phyloP scores from a whole-genome alignment of 2,113 vertebrate genomes.

The Pseudopodoces humilis region DNA sequence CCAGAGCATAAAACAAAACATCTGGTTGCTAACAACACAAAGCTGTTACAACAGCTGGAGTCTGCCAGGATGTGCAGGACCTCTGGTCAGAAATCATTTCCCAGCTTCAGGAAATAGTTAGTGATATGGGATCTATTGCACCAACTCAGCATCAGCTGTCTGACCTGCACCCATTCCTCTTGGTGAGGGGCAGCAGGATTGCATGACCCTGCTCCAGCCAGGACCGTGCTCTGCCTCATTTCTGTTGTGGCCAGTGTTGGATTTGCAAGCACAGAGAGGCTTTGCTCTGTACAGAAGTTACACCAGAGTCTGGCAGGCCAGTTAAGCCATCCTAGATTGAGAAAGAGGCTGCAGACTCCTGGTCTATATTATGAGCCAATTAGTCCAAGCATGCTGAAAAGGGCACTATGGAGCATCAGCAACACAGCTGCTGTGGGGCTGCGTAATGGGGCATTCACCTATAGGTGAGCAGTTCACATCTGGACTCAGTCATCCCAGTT shows the following conservation, averaged over 20 bases:
- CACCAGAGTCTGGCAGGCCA: neutral
- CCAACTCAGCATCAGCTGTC: neutral
- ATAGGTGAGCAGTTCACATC: neutral
- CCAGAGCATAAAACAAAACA: conserved; percentile 33
- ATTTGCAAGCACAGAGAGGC: neutral
- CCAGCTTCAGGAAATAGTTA: conserved; percentile 5
- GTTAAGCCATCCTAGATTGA: neutral
- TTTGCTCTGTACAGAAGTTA: neutral
- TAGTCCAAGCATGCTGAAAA: neutral
- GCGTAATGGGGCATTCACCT: neutral
- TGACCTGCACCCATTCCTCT: neutral
- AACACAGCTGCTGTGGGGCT: neutral
- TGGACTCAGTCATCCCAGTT: neutral
- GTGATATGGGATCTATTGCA: neutral
- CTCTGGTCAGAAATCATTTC: neutral
- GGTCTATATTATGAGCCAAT: neutral
- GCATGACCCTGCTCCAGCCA: rapidly evolving
- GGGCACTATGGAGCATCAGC: neutral
- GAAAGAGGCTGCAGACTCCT: neutral
- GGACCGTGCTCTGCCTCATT: rapidly evolving
- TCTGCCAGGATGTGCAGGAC: neutral
- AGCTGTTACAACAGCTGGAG: conserved; percentile 42
- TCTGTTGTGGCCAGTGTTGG: rapidly evolving
- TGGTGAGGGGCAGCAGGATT: neutral
- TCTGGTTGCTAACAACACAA: conserved; percentile 30